Evolutionary conservation across 2,888 invertebrate species (phyloP), one percentile per base, ranked within the genome.

Genomic region (Drosophila paracracens): DNA sequence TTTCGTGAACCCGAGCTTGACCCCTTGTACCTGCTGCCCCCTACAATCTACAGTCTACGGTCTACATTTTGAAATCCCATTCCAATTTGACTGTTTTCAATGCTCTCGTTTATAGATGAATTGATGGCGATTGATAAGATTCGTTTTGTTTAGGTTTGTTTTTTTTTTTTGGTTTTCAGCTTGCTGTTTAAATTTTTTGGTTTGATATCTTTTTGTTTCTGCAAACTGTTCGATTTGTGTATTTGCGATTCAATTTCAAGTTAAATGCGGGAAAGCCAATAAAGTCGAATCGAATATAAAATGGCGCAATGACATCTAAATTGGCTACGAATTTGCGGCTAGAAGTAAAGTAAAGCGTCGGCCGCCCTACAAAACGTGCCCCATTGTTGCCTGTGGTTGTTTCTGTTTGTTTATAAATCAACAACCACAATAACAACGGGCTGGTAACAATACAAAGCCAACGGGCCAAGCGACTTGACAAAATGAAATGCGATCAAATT

Each of bases 291-390:
- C 77, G 66, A 76, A 87, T 76, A 89, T 73, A 74, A 80, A 89
- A 84, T 84, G 89, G 80, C 88, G 84, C 81, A 90, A 90, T 86
- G 88, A 83, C 90, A 88, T 90, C 90, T 88, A 83, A 90, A 86
- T 86, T 90, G 86, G 76, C 71, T 70, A 77, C 89, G 71, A 86
- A 83, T 73, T 88, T 72, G 77, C 43, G 72, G 81, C 77, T 69
- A 74, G 74, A 74, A 74, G 70, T 40, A 48, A 76, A 25, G 43
- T 54, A 58, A 58, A 75, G 59, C 79, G 35, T 56, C 60, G 53
- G 33, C 75, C 68, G 83, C 87, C 87, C 82, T 71, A 70, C 70
- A 70, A 82, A 84, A 84, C 88, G 65, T 87, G 82, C 76, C 69
- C 69, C 71, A 75, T 73, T 85, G 83, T 65, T 76, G 80, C 53